Conservation (phyloP, 2,888 invertebrate species). For the Yponomeuta plumbellus region DNA sequence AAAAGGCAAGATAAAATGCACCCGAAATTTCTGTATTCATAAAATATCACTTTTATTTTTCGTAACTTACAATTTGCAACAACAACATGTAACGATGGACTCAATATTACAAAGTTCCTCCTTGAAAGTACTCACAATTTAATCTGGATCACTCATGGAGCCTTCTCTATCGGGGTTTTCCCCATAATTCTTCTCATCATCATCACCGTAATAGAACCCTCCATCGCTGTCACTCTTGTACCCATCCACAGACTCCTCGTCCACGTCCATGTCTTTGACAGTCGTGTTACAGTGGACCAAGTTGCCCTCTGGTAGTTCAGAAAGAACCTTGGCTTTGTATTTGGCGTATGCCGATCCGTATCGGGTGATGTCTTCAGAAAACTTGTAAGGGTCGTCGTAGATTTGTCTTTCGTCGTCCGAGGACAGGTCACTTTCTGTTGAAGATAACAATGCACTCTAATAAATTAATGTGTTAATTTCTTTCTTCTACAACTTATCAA, state of each 20-base stretch:
- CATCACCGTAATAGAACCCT: conserved; percentile 66
- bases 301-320: conserved; percentile 39
- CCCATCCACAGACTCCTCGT: conserved; percentile 19
- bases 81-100: too few species aligned
- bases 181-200: conserved; percentile 66
- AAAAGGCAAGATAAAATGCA: too few species aligned
- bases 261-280: conserved; percentile 14
- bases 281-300: conserved; percentile 37
- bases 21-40: too few species aligned
- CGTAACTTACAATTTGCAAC: too few species aligned
- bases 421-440: conserved; percentile 60
- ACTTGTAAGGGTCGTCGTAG: conserved; percentile 48
- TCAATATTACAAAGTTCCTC: too few species aligned
- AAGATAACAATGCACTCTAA: conserved; percentile 1
- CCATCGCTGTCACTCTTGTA: conserved; percentile 59
- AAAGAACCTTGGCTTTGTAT: conserved; percentile 75
- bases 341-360: conserved; percentile 81
- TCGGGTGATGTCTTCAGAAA: conserved; percentile 72
- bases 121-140: conserved; percentile 10
- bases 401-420: conserved; percentile 67
- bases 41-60: too few species aligned
- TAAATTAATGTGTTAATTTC: too few species aligned
- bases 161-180: conserved; percentile 47
- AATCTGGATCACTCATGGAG: conserved; percentile 33
- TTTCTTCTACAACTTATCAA: too few species aligned